Base-by-base conservation (phyloP, 2,113 vertebrate genomes). In the Podarcis muralis region DNA sequence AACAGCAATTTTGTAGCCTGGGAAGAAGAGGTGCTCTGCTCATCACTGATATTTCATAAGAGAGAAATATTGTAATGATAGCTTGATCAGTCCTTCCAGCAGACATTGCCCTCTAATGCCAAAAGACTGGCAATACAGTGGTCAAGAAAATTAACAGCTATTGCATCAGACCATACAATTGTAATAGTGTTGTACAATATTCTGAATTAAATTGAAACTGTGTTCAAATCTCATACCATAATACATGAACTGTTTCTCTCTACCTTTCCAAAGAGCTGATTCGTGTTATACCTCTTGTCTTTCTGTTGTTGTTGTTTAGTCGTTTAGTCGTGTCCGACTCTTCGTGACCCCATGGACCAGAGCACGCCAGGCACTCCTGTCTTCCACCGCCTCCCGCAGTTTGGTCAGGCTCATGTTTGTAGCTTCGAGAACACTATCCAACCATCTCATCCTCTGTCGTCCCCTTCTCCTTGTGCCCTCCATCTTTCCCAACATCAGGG, bases 81-180 rank as follows among this genome's bases (percentile, higher is more conserved):
- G 40, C 8, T 87, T 86, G 80, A 66, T 6, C 32, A 3, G 0
- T 90, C 37, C 35, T 20, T 87, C 53, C 83, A 90, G 87, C 7
- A 72, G 71, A 88, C 43, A 91, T 53, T 91, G n/a, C 53, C 37
- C 4, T 57, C 3, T 81, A 65, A 59, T 79, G 77, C 87, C 88
- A 90, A 27, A 83, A 74, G 16, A 37, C 1, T 1, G 2, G 23
- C 11, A 59, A 74, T 89, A 59, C 82, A 11, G 90, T 89, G 82
- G 89, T 74, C 2, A 12, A 23, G 22, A 79, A 89, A 87, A 90
- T 53, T 23, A 4, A 80, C 83, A 77, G 3, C 0, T 1, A 84
- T 89, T 88, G 13, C 1, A 32, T 92, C 66, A 81, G 81, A 81
- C 53, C 22, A 84, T 69, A 62, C 3, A 35, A 35, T 11, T 53